phyloP scores from a whole-genome alignment of 2,888 invertebrate genomes.

The Acanthosepion esculentum region DNA sequence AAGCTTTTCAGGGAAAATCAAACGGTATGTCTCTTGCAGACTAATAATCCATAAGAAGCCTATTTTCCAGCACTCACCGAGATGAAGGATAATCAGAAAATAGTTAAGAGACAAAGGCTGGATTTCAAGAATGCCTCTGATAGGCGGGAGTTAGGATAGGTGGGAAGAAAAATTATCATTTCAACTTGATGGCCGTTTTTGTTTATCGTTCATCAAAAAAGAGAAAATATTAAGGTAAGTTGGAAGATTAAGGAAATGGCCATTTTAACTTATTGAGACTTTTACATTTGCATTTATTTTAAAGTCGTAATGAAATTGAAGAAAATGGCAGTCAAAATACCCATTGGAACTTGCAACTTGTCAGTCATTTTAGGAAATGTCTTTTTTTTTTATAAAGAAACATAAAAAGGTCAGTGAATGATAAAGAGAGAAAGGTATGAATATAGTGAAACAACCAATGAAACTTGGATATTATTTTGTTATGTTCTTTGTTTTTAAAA shows the following conservation, averaged over 20 bases:
- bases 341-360: neutral
- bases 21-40: neutral
- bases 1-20: conserved; percentile 5
- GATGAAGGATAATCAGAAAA: conserved; percentile 33
- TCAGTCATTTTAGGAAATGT: neutral
- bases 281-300: neutral
- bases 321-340: neutral
- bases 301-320: neutral
- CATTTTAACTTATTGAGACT: neutral
- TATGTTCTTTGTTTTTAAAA: too few relatives aligned
- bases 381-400: neutral
- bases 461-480: too few relatives aligned
- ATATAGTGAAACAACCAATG: neutral
- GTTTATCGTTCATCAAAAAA: neutral
- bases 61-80: neutral
- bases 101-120: conserved; percentile 8
- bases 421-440: neutral
- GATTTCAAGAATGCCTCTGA: neutral
- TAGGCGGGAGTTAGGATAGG: neutral
- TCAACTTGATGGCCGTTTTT: neutral
- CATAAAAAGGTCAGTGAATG: neutral
- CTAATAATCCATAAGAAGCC: conserved; percentile 11
- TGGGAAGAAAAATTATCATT: neutral
- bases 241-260: neutral
- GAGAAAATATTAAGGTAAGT: neutral